phyloP scores from a whole-genome alignment of 2,113 vertebrate species.

The Kryptolebias marmoratus region DNA sequence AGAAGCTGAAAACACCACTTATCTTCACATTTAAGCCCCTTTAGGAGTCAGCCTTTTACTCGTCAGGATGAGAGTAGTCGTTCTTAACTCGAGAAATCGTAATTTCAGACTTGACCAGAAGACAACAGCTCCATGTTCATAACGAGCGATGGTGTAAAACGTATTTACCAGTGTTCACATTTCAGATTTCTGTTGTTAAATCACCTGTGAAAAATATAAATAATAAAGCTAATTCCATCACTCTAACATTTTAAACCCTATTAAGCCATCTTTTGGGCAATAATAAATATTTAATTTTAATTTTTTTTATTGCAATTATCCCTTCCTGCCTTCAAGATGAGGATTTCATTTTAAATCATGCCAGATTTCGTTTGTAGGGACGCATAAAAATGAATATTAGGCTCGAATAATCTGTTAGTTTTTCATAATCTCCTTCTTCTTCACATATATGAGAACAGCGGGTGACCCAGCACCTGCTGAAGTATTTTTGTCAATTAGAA shows the following conservation, averaged over 20 bases:
- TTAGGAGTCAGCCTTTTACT: too few relatives aligned
- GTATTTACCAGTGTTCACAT: neutral
- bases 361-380: too few relatives aligned
- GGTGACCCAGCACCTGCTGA: too few relatives aligned
- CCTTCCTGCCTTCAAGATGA: neutral
- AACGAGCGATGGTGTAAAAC: neutral
- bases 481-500: too few relatives aligned
- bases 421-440: neutral
- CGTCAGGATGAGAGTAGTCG: too few relatives aligned
- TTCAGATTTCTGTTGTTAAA: neutral
- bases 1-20: too few relatives aligned
- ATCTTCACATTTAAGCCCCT: too few relatives aligned
- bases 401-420: neutral
- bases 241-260: neutral
- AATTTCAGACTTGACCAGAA: too few relatives aligned
- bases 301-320: neutral
- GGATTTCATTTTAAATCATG: neutral
- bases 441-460: too few relatives aligned
- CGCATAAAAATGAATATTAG: neutral
- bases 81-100: too few relatives aligned
- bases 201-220: neutral
- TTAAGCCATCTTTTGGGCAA: too few relatives aligned
- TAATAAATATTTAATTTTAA: neutral
- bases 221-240: neutral
- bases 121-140: too few relatives aligned